These are phyloP conservation scores for Drosophila tanythrix DNA, from an alignment of 2,888 invertebrate species.

Conservation along the genomic window DNA sequence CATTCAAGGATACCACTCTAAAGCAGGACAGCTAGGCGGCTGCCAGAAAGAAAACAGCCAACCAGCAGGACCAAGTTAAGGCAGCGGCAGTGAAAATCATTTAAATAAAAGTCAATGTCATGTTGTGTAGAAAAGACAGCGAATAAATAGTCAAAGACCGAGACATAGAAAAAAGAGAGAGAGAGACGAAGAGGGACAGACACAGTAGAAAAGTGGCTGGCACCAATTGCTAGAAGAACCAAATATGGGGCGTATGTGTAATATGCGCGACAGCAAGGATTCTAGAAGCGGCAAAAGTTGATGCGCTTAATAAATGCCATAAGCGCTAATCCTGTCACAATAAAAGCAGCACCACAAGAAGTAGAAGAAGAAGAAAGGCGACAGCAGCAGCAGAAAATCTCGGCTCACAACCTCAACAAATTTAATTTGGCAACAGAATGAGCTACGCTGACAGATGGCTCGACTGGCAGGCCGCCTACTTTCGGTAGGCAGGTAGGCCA, in stretches of 20 bases:
- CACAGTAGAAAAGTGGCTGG: slow-evolving; percentile 23
- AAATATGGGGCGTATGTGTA: slow-evolving; percentile 67
- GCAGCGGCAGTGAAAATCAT: slow-evolving; percentile 66
- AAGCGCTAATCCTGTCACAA: slow-evolving; percentile 44
- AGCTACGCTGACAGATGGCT: slow-evolving; percentile 70
- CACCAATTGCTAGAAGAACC: slow-evolving; percentile 27
- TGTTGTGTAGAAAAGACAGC: slow-evolving; percentile 73
- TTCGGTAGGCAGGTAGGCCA: slow-evolving; percentile 36
- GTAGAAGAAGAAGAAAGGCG: background rate
- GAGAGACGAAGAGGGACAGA: background rate
- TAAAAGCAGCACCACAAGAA: slow-evolving; percentile 6
- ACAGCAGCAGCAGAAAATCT: slow-evolving; percentile 32
- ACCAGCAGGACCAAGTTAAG: slow-evolving; percentile 27
- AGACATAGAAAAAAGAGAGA: background rate
- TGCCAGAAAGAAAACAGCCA: slow-evolving; percentile 4
- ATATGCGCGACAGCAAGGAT: slow-evolving; percentile 56
- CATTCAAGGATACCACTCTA: slow-evolving; percentile 51
- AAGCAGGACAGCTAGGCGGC: slow-evolving; percentile 22
- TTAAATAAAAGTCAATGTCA: slow-evolving; percentile 81
- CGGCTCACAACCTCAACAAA: slow-evolving; percentile 50
- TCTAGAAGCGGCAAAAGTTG: slow-evolving; percentile 34
- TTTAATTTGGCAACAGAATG: slow-evolving; percentile 75
- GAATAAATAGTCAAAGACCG: slow-evolving; percentile 67
- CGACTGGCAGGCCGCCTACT: slow-evolving; percentile 6
- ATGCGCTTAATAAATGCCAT: slow-evolving; percentile 61